Conservation (phyloP, 2,113 vertebrate genomes). For the Triplophysa siluroides region DNA sequence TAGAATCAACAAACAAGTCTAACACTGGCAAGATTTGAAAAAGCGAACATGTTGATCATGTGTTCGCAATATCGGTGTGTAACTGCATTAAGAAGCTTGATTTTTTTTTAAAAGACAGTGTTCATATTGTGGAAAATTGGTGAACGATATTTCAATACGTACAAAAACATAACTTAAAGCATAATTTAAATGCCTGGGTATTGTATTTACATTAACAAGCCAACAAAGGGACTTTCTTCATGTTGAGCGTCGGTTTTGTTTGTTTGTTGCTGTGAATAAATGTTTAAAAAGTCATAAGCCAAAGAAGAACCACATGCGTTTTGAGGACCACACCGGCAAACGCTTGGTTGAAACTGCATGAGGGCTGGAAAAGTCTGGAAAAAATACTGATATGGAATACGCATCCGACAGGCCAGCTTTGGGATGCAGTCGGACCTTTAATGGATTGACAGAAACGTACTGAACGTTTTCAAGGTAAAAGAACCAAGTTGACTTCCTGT, state of each 20-base stretch:
- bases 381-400: constrained; percentile 15
- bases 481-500: no score
- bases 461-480: not conserved
- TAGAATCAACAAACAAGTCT: constrained; percentile 25
- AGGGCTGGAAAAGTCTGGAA: constrained; percentile 36
- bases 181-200: constrained; percentile 42
- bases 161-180: constrained; percentile 50
- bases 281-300: constrained; percentile 27
- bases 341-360: constrained; percentile 26
- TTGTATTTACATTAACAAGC: constrained; percentile 52
- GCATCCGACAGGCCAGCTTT: constrained; percentile 37
- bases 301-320: constrained; percentile 39
- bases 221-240: constrained; percentile 34
- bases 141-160: not conserved
- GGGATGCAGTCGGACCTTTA: constrained; percentile 24
- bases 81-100: not conserved
- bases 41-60: not conserved
- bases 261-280: constrained; percentile 23
- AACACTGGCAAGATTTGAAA: constrained; percentile 5
- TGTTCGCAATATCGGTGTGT: not conserved
- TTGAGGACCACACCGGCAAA: constrained; percentile 41
- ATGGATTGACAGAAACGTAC: not conserved
- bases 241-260: constrained; percentile 11
- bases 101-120: not conserved
- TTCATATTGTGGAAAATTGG: not conserved